Conservation (phyloP, 2,113 vertebrate genomes). For the Holacanthus passer region DNA sequence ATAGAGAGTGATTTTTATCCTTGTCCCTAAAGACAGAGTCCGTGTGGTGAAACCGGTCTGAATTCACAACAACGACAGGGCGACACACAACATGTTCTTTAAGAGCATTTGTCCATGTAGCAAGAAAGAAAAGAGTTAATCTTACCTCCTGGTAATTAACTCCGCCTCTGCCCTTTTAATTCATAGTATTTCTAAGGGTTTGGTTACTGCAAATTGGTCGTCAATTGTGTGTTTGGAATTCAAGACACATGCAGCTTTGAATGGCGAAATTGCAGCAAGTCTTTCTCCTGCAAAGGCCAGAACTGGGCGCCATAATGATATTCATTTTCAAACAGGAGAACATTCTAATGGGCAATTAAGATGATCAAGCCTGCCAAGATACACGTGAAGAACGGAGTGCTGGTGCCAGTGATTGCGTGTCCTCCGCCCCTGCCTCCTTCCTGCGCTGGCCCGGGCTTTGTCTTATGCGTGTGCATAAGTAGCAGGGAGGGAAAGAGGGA, state of each 20-base stretch:
- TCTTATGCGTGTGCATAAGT: slow-evolving; percentile 85
- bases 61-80: slow-evolving; percentile 24
- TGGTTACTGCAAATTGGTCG: slow-evolving; percentile 78
- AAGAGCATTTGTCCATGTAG: slow-evolving; percentile 68
- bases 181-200: slow-evolving; percentile 77
- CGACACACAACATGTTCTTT: slow-evolving; percentile 52
- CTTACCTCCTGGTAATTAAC: slow-evolving; percentile 78
- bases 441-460: slow-evolving; percentile 79
- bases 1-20: slow-evolving; percentile 13
- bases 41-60: slow-evolving; percentile 23
- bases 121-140: slow-evolving; percentile 52
- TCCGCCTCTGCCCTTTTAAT: slow-evolving; percentile 70
- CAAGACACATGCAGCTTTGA: slow-evolving; percentile 76
- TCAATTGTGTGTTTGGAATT: slow-evolving; percentile 81
- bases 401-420: slow-evolving; percentile 83
- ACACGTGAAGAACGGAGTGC: slow-evolving; percentile 82
- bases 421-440: slow-evolving; percentile 80
- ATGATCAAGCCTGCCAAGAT: slow-evolving; percentile 89
- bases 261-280: slow-evolving; percentile 80
- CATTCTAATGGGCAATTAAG: slow-evolving; percentile 90
- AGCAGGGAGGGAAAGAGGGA: slow-evolving; percentile 77
- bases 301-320: slow-evolving; percentile 84
- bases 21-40: slow-evolving; percentile 33
- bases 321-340: slow-evolving; percentile 89
- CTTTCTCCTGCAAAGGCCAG: slow-evolving; percentile 81